Percentiles rank a stretch among this genome's conserved stretches.
These are phyloP conservation scores for Cyrtodaria siliqua DNA, from an alignment of 2,888 invertebrate genomes.

Conservation along the genomic window DNA sequence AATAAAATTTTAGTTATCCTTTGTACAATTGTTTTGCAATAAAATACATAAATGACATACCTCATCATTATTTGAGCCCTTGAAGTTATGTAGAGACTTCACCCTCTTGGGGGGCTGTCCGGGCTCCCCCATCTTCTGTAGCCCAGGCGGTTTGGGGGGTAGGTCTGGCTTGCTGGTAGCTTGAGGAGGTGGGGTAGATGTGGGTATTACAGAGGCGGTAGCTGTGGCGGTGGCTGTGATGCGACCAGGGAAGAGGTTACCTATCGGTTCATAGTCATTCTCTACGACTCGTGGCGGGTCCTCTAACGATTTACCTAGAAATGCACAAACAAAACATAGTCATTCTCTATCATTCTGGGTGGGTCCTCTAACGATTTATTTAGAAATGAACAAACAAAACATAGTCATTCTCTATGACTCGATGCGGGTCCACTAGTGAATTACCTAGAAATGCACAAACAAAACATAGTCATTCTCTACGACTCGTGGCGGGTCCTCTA, in stretches of 20 bases:
- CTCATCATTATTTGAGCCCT: conserved; percentile 99
- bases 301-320: conserved; percentile 59
- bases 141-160: conserved; percentile 68
- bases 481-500: too few species aligned
- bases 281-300: conserved; percentile 60
- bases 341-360: too few species aligned
- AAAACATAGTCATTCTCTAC: too few species aligned
- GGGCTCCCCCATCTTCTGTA: conserved; percentile 73
- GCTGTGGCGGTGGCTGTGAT: conserved; percentile 67
- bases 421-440: too few species aligned
- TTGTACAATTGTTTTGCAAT: too few species aligned
- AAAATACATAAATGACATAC: too few species aligned
- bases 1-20: too few species aligned
- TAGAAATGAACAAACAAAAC: too few species aligned
- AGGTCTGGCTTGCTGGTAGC: conserved; percentile 57
- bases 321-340: neutral
- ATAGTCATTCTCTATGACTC: too few species aligned
- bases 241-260: conserved; percentile 54
- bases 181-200: conserved; percentile 13
- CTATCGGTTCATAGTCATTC: conserved; percentile 72
- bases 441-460: too few species aligned
- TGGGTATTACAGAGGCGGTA: conserved; percentile 46
- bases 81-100: conserved; percentile 96
- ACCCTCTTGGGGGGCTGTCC: conserved; percentile 87
- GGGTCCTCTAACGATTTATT: too few species aligned